Evolutionary conservation across 35 echinoderm and acorn worm genomes (phyloP), one percentile per base, ranked within the genome.

Genomic region (Ophioderma brevispina): DNA sequence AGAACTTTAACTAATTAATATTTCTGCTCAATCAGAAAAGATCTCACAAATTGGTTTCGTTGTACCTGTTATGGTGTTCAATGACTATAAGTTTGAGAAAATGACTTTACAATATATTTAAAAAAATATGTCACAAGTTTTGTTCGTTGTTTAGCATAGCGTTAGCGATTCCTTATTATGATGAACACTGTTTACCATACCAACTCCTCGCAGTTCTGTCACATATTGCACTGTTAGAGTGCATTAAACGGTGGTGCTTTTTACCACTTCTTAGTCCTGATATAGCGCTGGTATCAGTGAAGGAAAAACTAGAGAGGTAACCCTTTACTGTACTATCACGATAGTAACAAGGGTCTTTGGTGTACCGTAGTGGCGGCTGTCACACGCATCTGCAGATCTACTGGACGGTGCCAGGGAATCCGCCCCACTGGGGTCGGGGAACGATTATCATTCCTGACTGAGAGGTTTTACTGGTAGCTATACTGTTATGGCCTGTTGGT

Each of bases 151-250:
- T n/a, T n/a, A n/a, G n/a, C n/a, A n/a, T n/a, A n/a, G n/a, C n/a
- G n/a, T n/a, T n/a, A n/a, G n/a, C n/a, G n/a, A n/a, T n/a, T n/a
- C n/a, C 41, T 91, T 82, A 14, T 91, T 91, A 19, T 85, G 82
- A 37, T 91, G 90, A 17, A 76, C 36, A 38, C 82, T 82, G 38
- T 85, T n/a, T 91, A 31, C 81, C 82, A 55, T 91, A 91, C 90
- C 90, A 91, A 14, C 90, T 82, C 77, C 85, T 78, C 33, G 64
- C 90, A 77, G 90, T 84, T 37, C 90, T 76, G 75, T 91, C 90
- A 86, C 90, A 91, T 38, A 91, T 91, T 28, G 90, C 82, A 79
- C 82, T 91, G 15, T 84, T 86, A 32, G 83, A 78, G 82, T 91
- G 90, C 79, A 91, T 85, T 39, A 78, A 91, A 25, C 81, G 31